Conservation (phyloP, 2,113 vertebrate species). For the Notothenia rossii region DNA sequence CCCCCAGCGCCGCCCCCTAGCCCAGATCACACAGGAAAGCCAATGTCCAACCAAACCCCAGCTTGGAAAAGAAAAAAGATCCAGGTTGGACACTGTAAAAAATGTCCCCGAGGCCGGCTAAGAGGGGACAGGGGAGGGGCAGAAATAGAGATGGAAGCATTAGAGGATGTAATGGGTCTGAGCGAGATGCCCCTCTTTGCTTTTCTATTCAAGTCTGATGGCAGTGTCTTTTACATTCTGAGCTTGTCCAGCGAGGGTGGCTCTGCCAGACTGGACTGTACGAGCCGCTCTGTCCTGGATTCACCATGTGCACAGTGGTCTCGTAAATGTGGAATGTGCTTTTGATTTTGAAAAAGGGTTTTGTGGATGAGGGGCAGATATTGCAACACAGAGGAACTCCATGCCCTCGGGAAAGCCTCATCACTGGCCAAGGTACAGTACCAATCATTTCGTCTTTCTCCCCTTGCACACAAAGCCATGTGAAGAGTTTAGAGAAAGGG, state of each 20-base stretch:
- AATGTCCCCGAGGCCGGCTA: slow-evolving; percentile 61
- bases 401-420: slow-evolving; percentile 61
- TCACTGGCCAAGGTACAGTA: slow-evolving; percentile 79
- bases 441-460: slow-evolving; percentile 23
- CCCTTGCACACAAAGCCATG: slow-evolving; percentile 20
- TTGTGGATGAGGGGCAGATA: slow-evolving; percentile 57
- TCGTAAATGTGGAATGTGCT: neutral
- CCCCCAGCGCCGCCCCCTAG: slow-evolving; percentile 56
- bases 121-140: slow-evolving; percentile 63
- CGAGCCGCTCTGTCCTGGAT: slow-evolving; percentile 39
- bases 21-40: slow-evolving; percentile 61
- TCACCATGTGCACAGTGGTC: neutral
- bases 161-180: slow-evolving; percentile 53
- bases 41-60: slow-evolving; percentile 70
- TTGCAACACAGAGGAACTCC: slow-evolving; percentile 59
- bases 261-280: slow-evolving; percentile 38
- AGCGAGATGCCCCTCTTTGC: slow-evolving; percentile 53
- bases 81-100: slow-evolving; percentile 65
- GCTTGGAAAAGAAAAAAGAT: slow-evolving; percentile 69
- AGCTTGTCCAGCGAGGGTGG: slow-evolving; percentile 50
- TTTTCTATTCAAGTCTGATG: slow-evolving; percentile 69
- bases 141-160: slow-evolving; percentile 65
- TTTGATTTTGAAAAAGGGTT: slow-evolving; percentile 55
- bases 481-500: slow-evolving; percentile 20
- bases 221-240: slow-evolving; percentile 47